These are phyloP conservation scores for Operophtera brumata DNA, from an alignment of 2,888 invertebrate species.

Conservation along the genomic window DNA sequence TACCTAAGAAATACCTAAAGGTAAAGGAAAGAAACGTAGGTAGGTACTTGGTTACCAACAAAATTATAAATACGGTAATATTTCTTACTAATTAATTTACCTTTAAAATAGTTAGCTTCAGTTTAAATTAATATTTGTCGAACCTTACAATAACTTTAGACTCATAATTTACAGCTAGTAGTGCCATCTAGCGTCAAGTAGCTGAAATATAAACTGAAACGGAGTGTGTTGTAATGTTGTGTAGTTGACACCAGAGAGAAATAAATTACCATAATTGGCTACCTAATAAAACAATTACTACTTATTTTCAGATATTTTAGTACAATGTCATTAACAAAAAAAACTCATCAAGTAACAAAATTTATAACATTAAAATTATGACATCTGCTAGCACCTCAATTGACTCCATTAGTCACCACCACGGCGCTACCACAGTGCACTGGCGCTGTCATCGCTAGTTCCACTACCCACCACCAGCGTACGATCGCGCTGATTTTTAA, in stretches of 20 bases:
- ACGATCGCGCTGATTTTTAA: constrained; percentile 62
- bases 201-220: background rate
- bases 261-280: no score
- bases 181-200: constrained; percentile 39
- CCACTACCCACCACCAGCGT: constrained; percentile 51
- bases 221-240: background rate
- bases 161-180: background rate
- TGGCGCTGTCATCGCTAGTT: constrained; percentile 33
- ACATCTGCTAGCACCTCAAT: background rate
- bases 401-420: background rate
- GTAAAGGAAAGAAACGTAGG: no score
- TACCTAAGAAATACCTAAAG: no score
- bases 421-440: background rate
- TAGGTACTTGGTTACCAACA: no score
- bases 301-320: no score
- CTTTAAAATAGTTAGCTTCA: background rate
- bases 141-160: no score
- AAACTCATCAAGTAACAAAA: no score
- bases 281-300: no score
- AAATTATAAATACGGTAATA: no score
- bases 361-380: no score
- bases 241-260: background rate
- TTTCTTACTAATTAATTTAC: no score
- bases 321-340: no score
- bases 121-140: background rate